phyloP scores from a whole-genome alignment of 35 echinoderm and acorn worm species.

The Amphiura filiformis region DNA sequence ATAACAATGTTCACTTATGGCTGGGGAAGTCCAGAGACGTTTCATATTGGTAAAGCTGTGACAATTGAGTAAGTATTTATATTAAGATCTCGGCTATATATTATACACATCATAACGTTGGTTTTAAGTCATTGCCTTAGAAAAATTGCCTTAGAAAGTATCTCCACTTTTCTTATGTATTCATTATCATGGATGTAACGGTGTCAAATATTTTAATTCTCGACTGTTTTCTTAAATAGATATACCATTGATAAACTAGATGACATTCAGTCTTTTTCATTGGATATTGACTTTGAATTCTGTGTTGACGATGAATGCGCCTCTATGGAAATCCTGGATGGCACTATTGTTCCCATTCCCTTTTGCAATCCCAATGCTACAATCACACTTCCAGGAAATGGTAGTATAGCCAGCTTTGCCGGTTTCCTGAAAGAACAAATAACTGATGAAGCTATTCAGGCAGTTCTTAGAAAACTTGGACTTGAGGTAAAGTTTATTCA shows the following conservation, averaged over 20 bases:
- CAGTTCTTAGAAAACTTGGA: background rate
- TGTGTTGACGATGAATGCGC: slow-evolving; percentile 13
- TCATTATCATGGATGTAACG: too few species aligned
- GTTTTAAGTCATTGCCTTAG: too few species aligned
- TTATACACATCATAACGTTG: too few species aligned
- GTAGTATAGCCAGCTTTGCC: background rate
- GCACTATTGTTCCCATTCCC: slow-evolving; percentile 6
- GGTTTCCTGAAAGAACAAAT: background rate
- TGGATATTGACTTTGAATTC: background rate
- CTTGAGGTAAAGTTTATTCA: slow-evolving; percentile 13
- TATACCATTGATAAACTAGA: slow-evolving; percentile 12
- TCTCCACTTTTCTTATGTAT: too few species aligned
- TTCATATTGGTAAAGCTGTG: background rate
- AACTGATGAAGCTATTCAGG: background rate
- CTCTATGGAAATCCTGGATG: background rate
- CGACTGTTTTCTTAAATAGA: background rate
- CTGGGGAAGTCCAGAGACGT: background rate
- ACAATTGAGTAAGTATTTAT: background rate
- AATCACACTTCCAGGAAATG: background rate
- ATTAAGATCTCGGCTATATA: too few species aligned
- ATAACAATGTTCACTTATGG: background rate
- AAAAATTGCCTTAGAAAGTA: too few species aligned
- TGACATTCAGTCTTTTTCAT: background rate
- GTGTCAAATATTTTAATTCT: too few species aligned
- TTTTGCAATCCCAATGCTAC: slow-evolving; percentile 23